Base-by-base conservation (phyloP, 2,113 vertebrate genomes). In the Lagenorhynchus albirostris region DNA sequence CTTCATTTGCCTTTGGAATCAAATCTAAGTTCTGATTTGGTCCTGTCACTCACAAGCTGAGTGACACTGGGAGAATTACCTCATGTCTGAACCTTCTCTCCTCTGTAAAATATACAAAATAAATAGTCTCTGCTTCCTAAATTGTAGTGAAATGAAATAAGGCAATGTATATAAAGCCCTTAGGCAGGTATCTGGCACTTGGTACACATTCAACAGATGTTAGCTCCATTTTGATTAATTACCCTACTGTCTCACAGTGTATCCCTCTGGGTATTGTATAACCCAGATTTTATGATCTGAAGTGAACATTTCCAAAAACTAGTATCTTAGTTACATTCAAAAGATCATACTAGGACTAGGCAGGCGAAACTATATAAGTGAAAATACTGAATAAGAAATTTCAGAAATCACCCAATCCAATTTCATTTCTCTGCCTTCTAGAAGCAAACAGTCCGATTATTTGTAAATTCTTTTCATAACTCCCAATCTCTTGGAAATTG, bases 271-370 rank as follows among this genome's bases (percentile, higher is more conserved):
- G 21, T 76, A 85, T 13, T 33, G 26, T 36, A 82, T 90, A 90
- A 74, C 41, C 67, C 41, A 92, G 38, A 80, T 87, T 63, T 93
- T 26, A 85, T 31, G 68, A 91, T 58, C 73, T 86, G 33, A 95
- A 90, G 65, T 33, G 53, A 95, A 50, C 20, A 68, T 36, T 96
- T 94, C 79, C 68, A 65, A 85, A 96, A 94, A 55, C 65, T n/a
- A 80, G 8, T 53, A 63, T 47, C 71, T 96, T 91, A 85, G 5
- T 93, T 89, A 94, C 68, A 91, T 44, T 85, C 36, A 89, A 94
- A 96, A 93, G 79, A 88, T 81, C 73, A 38, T 60, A 76, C 47
- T 38, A 93, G 58, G 18, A 81, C 38, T 73, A 82, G 44, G 26
- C 3, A 70, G 33, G 62, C 60, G 85, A 73, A 96, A 79, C 47